Evolutionary conservation across 2,113 vertebrate genomes (phyloP), one percentile per base, ranked within the genome.

Genomic region (Eptesicus fuscus): DNA sequence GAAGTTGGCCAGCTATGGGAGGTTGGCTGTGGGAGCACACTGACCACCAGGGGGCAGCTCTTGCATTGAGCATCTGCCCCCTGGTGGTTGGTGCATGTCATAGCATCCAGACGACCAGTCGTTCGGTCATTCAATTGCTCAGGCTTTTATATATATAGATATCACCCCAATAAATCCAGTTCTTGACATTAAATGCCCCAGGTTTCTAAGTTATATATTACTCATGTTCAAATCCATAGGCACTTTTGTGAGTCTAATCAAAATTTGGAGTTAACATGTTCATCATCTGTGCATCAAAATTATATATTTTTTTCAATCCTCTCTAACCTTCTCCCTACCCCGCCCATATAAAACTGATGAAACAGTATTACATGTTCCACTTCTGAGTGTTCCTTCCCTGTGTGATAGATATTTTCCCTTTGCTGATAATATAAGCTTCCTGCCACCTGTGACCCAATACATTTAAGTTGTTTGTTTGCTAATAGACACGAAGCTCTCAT

Each of bases 401-500:
- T 61, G 96, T 95, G 49, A 94, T 70, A 42, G 37, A 11, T 37
- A 80, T 83, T 96, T 95, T 91, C 93, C 59, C 95, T 59, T 65
- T 91, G 88, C 42, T 80, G 94, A 96, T 85, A 90, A 88, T 90
- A 92, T 82, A 90, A 91, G 74, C 65, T 96, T 95, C 91, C 95
- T 85, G 85, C 90, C 96, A 93, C 91, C 97, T 94, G 83, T 87
- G 83, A 98, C 93, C 85, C 82, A 91, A 70, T 65, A 86, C 88
- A 77, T 96, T 97, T 96, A 92, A 96, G 87, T 18, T 96, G 91
- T 88, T 70, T 97, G 91, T 96, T 97, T 97, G 94, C 77, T 97
- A 95, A 97, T 96, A 35, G 7, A 51, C 88, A 30, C 2, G 30
- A 88, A 95, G 73, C 56, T 86, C 90, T 83, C 65, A 9, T 4